A percentile compares a stretch with the other conserved stretches of the same genome.
Evolutionary conservation across 2,113 vertebrate species (phyloP).

Genomic region (Oenanthe oenanthe): DNA sequence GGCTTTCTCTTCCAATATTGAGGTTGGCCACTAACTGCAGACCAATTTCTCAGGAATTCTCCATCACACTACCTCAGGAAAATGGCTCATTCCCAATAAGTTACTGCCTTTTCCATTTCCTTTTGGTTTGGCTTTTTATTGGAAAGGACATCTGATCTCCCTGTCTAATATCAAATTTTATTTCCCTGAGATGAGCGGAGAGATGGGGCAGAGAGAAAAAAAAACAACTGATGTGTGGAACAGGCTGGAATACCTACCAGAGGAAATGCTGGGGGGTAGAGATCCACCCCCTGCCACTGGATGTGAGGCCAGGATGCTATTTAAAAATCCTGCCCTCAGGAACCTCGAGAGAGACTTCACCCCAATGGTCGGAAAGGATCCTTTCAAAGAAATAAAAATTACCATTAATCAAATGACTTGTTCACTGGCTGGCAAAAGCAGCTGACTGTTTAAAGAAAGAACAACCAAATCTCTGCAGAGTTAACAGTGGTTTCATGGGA

Average conservation of each 20-base stretch:
- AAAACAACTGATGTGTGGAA: background rate
- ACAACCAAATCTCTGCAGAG: background rate
- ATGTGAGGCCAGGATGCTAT: constrained; percentile 77
- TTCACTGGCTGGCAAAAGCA: constrained; percentile 41
- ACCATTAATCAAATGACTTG: constrained; percentile 62
- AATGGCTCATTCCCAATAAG: background rate
- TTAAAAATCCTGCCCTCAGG: constrained; percentile 81
- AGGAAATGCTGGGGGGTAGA: constrained; percentile 79
- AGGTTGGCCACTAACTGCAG: background rate
- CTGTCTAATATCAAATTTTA: background rate
- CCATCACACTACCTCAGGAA: background rate
- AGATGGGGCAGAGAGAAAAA: background rate
- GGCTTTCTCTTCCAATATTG: background rate
- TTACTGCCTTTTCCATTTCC: background rate
- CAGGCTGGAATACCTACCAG: constrained; percentile 76
- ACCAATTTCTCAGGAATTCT: background rate
- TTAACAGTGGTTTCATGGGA: background rate
- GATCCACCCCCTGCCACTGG: constrained; percentile 78
- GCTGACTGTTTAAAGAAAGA: constrained; percentile 43
- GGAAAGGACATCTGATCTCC: background rate
- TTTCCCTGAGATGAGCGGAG: background rate
- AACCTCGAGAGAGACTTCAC: constrained; percentile 81
- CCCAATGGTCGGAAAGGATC: constrained; percentile 81
- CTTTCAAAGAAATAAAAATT: constrained; percentile 79
- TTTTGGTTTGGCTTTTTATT: background rate